Evolutionary conservation across 2,888 invertebrate species (phyloP), one percentile per base, ranked within the genome.

Genomic region (Epirrhoe alternata): DNA sequence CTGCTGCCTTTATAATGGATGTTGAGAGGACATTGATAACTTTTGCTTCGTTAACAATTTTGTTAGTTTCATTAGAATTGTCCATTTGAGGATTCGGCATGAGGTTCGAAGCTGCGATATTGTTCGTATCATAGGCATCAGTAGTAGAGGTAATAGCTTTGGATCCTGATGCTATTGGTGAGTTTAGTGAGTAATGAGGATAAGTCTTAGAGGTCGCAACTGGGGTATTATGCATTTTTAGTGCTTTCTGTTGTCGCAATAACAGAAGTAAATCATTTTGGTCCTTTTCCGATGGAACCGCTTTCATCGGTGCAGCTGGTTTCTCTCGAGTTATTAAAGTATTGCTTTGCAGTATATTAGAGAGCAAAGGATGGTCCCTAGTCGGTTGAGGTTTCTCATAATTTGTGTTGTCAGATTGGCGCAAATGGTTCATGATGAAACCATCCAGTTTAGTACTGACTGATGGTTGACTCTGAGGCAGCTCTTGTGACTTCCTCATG

Each of bases 201-300:
- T 24, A 8, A 35, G 35, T 17, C 6, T 54, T 42, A 31, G 50
- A 42, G 12, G 35, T 31, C 30, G 56, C 33, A 6, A 12, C 35
- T 14, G 57, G 24, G 14, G 14, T 24, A 17, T 33, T 63, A 6
- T 58, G 52, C 1, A 54, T 65, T 69, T 83, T 83, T 49, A 85
- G 73, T 73, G 82, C 84, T 64, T 74, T 85, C 71, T 88, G 80
- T 64, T 90, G 90, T 61, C 83, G 78, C 55, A 89, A 70, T 60
- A 92, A 77, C 33, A 75, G 72, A 24, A 86, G 14, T 52, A 92
- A 66, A 53, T 92, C 89, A 54, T 82, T 77, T 68, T 88, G 86
- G 69, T 90, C 90, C 54, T 78, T 84, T 64, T 89, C 86, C 8
- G 84, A 80, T 45, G 88, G 68, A 6, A 53, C 50, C 8, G 60